A percentile compares a stretch with the other conserved stretches of the same genome.
phyloP scores from a whole-genome alignment of 2,888 invertebrate species.

The Steinernema scapterisci region DNA sequence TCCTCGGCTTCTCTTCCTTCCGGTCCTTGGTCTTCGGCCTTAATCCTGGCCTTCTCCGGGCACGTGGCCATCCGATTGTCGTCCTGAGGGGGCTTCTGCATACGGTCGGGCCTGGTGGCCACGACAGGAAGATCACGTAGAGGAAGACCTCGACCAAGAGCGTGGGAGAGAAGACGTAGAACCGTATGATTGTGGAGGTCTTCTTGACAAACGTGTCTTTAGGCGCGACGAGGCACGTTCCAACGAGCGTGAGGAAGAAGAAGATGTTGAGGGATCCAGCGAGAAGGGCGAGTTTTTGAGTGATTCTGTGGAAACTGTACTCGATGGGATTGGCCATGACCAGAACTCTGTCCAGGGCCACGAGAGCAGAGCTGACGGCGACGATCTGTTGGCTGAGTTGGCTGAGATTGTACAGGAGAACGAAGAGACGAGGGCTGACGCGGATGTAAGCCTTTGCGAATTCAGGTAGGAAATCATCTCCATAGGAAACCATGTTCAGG shows the following conservation, averaged over 20 bases:
- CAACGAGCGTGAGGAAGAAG: background rate
- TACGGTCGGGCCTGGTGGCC: no score
- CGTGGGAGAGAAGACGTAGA: constrained; percentile 16
- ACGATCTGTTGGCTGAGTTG: background rate
- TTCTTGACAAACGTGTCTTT: no score
- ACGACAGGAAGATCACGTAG: constrained; percentile 1
- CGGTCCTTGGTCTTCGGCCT: no score
- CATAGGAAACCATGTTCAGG: background rate
- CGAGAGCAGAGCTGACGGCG: background rate
- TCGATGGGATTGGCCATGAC: background rate
- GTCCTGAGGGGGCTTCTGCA: no score
- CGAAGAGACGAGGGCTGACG: background rate
- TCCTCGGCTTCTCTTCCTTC: no score
- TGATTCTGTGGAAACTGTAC: background rate
- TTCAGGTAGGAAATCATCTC: background rate
- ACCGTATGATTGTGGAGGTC: background rate
- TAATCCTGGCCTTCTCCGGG: no score
- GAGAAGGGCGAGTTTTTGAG: background rate
- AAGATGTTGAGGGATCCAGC: background rate
- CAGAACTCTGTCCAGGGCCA: constrained; percentile 2
- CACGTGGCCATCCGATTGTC: no score
- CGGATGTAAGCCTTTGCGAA: background rate
- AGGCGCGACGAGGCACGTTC: no score
- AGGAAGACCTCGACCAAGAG: background rate
- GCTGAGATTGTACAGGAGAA: background rate